These are phyloP conservation scores for Choristoneura fumiferana DNA, from an alignment of 1,140 invertebrate genomes.

Conservation along the genomic window DNA sequence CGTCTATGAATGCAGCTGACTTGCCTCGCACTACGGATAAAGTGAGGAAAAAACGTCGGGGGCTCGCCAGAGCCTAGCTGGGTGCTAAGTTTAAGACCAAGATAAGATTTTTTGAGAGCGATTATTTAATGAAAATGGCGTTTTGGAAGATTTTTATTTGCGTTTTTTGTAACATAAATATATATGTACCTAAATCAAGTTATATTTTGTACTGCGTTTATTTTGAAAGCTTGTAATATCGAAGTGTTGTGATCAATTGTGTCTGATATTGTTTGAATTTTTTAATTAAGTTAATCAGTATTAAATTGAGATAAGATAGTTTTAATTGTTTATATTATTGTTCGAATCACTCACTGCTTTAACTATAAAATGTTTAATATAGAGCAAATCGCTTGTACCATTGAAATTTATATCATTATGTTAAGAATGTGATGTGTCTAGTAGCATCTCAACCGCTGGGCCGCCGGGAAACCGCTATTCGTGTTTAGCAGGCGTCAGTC, in stretches of 20 bases:
- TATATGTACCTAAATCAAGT: constrained; percentile 18
- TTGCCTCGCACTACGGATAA: too few relatives aligned
- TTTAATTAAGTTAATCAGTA: constrained; percentile 16
- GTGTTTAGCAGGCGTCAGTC: too few relatives aligned
- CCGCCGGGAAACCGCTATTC: too few relatives aligned
- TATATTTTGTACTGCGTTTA: constrained; percentile 20
- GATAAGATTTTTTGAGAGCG: constrained; percentile 41
- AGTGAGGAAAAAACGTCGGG: too few relatives aligned
- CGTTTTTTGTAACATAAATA: constrained; percentile 17
- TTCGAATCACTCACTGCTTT: constrained; percentile 15
- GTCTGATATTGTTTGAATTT: constrained; percentile 5
- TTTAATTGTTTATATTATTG: constrained; percentile 1
- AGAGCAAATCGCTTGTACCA: constrained; percentile 14
- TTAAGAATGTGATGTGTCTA: neutral
- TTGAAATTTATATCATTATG: constrained; percentile 19
- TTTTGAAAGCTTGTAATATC: constrained; percentile 13
- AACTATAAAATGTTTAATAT: constrained; percentile 15
- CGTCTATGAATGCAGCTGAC: too few relatives aligned
- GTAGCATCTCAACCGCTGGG: too few relatives aligned
- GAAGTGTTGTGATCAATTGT: constrained; percentile 32
- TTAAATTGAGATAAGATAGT: constrained; percentile 11
- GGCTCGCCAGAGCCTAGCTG: constrained; percentile 30
- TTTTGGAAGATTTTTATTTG: constrained; percentile 28
- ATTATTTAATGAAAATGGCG: constrained; percentile 30
- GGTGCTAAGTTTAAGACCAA: constrained; percentile 65